Evolutionary conservation across 2,888 invertebrate species (phyloP), one percentile per base, ranked within the genome.

Genomic region (Marronus borbonicus): DNA sequence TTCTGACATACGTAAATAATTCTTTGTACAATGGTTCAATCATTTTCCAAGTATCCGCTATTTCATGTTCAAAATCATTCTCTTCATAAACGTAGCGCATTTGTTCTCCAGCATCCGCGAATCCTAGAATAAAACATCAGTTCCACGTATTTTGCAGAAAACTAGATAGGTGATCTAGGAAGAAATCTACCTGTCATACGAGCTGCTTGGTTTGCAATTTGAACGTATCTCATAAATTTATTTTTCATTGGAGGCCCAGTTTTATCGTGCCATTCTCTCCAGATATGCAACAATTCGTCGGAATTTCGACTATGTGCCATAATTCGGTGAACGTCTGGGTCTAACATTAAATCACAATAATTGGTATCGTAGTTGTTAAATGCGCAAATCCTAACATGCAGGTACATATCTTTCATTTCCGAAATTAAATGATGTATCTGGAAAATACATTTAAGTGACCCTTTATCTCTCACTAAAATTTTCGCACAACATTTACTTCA

Each of bases 211-310:
- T 97, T 97, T 0, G 94, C 93, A 39, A 97, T 86, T 81, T 94
- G 92, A 0, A 95, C 93, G 83, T 95, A 96, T 90, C 94, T 91
- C 90, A 94, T 92, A 85, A 94, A 97, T 80, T 93, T 90, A 78
- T 93, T 92, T 86, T 93, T 93, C 87, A 96, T 90, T 31, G 93
- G 93, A 0, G 93, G 94, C 0, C 97, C 97, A 0, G 94, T 92
- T 78, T 92, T 93, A 79, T 96, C 94, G 80, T 96, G 91, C 92
- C 95, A 97, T 76, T 93, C 93, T 83, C 90, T 91, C 97, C 97
- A 97, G 0, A 94, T 93, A 83, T 95, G 93, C 20, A 93, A 84
- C 65, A 97, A 88, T 84, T 96, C 95, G 28, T 93, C 92, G 81
- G 94, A 94, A 82, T 96, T 93, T 80, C 93, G 90, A 0, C 95